Evolutionary conservation across 2,113 vertebrate species (phyloP).

Genomic region (Brachypodius melanocephalos): DNA sequence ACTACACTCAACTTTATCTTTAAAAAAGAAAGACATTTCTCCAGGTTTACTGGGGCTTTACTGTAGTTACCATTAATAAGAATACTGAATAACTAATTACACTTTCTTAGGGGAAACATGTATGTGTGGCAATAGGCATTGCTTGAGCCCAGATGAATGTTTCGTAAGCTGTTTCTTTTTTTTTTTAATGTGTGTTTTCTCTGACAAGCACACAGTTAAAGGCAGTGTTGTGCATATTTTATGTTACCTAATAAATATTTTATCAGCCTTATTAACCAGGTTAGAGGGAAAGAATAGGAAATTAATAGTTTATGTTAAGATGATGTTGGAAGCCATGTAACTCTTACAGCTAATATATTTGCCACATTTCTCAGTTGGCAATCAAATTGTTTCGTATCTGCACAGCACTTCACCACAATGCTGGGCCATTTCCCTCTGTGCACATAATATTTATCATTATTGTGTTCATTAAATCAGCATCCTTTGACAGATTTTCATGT

Average conservation of each 20-base stretch:
- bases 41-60: neutral
- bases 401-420: neutral
- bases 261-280: neutral
- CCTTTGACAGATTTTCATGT: neutral
- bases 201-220: neutral
- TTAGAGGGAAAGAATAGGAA: neutral
- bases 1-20: neutral
- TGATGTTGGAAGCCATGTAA: neutral
- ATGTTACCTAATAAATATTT: neutral
- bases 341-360: neutral
- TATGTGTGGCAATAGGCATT: neutral
- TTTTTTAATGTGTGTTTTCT: neutral
- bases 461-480: neutral
- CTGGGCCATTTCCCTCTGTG: neutral
- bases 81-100: neutral
- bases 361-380: neutral
- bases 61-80: neutral
- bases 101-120: neutral
- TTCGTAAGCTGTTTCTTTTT: neutral
- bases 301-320: neutral
- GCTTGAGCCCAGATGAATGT: neutral
- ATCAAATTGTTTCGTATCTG: neutral
- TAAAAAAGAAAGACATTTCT: neutral
- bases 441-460: neutral
- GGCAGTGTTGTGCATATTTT: neutral